Conservation (phyloP, 2,113 vertebrate species). For the Anser cygnoides region DNA sequence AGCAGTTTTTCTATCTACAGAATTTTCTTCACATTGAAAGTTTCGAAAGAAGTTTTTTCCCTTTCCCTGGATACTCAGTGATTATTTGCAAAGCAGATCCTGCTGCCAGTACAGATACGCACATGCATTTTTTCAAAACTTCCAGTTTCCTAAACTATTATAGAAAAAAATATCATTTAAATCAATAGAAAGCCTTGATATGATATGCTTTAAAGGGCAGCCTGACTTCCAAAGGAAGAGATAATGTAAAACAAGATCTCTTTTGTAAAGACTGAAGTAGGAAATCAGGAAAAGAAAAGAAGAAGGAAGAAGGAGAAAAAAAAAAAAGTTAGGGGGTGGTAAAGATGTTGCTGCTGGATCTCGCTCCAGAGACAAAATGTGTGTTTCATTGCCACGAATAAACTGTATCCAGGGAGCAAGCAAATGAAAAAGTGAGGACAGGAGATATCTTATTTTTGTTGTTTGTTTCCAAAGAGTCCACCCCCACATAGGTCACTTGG, state of each 20-base stretch:
- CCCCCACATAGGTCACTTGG: slow-evolving; percentile 92
- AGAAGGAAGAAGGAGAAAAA: not conserved
- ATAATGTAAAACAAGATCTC: slow-evolving; percentile 31
- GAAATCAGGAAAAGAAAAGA: not conserved
- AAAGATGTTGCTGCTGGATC: slow-evolving; percentile 57
- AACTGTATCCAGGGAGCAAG: slow-evolving; percentile 81
- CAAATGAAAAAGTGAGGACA: slow-evolving; percentile 87
- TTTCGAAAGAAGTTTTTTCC: not conserved
- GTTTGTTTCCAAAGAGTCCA: slow-evolving; percentile 84
- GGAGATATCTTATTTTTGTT: slow-evolving; percentile 80
- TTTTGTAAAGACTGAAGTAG: slow-evolving; percentile 43
- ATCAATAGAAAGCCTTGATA: slow-evolving; percentile 15
- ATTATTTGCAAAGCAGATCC: not conserved
- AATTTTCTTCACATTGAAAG: not conserved
- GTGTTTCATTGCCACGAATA: slow-evolving; percentile 73
- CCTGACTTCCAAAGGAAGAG: slow-evolving; percentile 7
- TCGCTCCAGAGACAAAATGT: slow-evolving; percentile 70
- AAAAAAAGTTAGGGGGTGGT: not conserved
- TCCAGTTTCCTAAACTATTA: not conserved
- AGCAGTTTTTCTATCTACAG: not conserved
- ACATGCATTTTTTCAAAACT: not conserved
- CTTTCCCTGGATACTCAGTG: not conserved
- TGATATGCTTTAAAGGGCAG: slow-evolving; percentile 7
- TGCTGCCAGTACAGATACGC: not conserved
- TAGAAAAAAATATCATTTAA: not conserved